Evolutionary conservation across 1,140 invertebrate genomes (phyloP).

Genomic region (Apis cerana): DNA sequence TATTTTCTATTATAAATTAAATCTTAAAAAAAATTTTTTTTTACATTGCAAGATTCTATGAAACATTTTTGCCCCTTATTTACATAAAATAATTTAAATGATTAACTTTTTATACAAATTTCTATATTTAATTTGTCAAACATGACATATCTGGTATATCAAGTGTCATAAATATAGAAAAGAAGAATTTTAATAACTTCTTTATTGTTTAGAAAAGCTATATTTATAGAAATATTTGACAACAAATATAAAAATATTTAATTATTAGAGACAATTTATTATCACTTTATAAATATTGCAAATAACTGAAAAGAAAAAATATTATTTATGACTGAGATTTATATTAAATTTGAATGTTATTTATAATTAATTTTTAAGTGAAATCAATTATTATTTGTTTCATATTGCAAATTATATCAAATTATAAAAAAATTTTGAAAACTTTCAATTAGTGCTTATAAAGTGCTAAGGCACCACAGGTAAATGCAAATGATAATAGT

Average conservation of each 20-base stretch:
- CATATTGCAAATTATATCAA: constrained; percentile 33
- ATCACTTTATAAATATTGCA: not conserved
- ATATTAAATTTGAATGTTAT: constrained; percentile 35
- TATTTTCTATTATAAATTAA: constrained; percentile 25
- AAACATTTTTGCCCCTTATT: constrained; percentile 49
- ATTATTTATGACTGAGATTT: not conserved
- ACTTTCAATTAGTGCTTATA: constrained; percentile 63
- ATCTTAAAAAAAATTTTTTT: not conserved
- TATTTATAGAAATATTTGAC: not conserved
- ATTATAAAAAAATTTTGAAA: constrained; percentile 42
- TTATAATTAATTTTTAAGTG: constrained; percentile 23
- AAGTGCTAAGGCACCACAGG: constrained; percentile 76
- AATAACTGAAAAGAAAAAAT: constrained; percentile 31
- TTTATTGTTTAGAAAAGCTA: constrained; percentile 34
- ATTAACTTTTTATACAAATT: constrained; percentile 22
- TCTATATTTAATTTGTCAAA: constrained; percentile 36
- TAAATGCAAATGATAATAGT: constrained; percentile 73
- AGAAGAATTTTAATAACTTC: constrained; percentile 26
- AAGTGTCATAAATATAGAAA: constrained; percentile 30
- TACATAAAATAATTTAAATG: constrained; percentile 50
- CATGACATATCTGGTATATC: constrained; percentile 29
- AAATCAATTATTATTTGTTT: constrained; percentile 12
- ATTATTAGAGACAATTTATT: constrained; percentile 28
- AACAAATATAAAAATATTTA: constrained; percentile 44
- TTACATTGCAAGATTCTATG: constrained; percentile 26